phyloP scores from a whole-genome alignment of 2,888 invertebrate genomes.

The Sinohyriopsis cumingii region DNA sequence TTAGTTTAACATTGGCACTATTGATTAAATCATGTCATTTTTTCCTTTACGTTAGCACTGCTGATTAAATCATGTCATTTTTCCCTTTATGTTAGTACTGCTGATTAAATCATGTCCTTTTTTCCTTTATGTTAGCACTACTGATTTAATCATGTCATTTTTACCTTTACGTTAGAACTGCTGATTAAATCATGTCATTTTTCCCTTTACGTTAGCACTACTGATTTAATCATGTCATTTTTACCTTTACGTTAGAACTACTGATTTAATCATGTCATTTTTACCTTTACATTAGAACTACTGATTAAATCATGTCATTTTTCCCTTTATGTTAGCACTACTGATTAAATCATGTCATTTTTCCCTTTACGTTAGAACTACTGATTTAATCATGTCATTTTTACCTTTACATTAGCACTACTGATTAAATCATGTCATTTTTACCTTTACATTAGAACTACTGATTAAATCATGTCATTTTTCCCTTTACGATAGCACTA shows the following conservation, averaged over 20 bases:
- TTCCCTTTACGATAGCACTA: too few species aligned
- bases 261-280: background rate
- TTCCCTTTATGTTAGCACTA: background rate
- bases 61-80: background rate
- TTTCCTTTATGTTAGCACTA: background rate
- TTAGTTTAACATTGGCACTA: too few species aligned
- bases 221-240: background rate
- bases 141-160: background rate
- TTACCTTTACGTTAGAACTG: background rate
- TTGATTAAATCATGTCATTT: conserved; percentile 1
- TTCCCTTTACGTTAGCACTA: background rate
- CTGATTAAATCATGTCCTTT: background rate
- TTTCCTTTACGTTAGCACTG: conserved; percentile 10
- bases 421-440: too few species aligned
- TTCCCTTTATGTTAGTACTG: background rate
- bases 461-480: too few species aligned
- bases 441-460: too few species aligned
- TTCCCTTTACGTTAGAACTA: background rate
- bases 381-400: too few species aligned
- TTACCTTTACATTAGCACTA: too few species aligned
- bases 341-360: background rate
- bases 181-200: background rate
- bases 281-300: background rate
- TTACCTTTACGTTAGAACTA: background rate
- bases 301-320: background rate